These are phyloP conservation scores for Ormia ochracea DNA, from an alignment of 2,888 invertebrate genomes.

Conservation along the genomic window DNA sequence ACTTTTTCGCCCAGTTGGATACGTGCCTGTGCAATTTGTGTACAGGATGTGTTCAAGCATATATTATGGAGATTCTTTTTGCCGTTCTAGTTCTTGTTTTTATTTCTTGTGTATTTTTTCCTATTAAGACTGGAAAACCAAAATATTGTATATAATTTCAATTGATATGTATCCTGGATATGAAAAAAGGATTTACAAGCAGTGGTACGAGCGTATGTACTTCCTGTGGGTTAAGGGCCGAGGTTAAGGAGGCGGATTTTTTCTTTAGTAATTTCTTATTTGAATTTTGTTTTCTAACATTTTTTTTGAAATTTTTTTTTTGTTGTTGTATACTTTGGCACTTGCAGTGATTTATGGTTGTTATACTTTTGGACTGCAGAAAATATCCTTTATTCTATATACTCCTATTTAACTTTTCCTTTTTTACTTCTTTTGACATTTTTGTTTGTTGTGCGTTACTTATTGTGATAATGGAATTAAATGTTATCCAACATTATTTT, in stretches of 20 bases:
- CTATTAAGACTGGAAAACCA: slow-evolving; percentile 53
- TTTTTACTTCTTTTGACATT: background rate
- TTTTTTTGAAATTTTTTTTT: slow-evolving; percentile 27
- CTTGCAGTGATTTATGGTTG: slow-evolving; percentile 75
- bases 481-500: slow-evolving; percentile 62
- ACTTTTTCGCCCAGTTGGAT: slow-evolving; percentile 53
- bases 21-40: slow-evolving; percentile 75
- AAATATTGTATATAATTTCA: slow-evolving; percentile 53
- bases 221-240: background rate
- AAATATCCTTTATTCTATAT: slow-evolving; percentile 61
- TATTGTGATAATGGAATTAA: slow-evolving; percentile 66
- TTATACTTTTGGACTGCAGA: slow-evolving; percentile 66
- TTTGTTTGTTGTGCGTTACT: slow-evolving; percentile 63
- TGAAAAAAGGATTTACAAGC: slow-evolving; percentile 69
- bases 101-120: slow-evolving; percentile 16
- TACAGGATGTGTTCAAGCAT: slow-evolving; percentile 77
- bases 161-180: slow-evolving; percentile 59
- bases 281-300: background rate
- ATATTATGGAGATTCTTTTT: slow-evolving; percentile 75
- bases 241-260: slow-evolving; percentile 31
- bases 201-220: slow-evolving; percentile 14
- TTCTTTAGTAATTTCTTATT: slow-evolving; percentile 51
- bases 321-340: slow-evolving; percentile 68
- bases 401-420: slow-evolving; percentile 58
- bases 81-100: background rate